Conservation (phyloP, 2,888 invertebrate genomes). For the Calephelis perditalis region DNA sequence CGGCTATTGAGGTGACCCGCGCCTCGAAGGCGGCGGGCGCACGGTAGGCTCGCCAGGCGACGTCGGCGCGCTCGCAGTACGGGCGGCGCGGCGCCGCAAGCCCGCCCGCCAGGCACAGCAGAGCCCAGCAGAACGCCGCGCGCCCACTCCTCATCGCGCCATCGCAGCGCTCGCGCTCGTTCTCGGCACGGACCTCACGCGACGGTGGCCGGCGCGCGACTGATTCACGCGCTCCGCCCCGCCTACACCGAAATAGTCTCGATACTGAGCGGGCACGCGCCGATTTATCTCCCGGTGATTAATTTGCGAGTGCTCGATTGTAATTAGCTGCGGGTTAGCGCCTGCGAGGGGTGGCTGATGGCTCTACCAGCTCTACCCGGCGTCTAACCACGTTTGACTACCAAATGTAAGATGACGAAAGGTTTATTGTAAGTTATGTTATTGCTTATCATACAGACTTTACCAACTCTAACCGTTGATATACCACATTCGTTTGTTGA, state of each 20-base stretch:
- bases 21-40: slow-evolving; percentile 73
- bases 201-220: slow-evolving; percentile 72
- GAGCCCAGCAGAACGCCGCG: slow-evolving; percentile 71
- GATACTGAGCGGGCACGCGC: slow-evolving; percentile 45
- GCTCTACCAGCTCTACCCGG: slow-evolving; percentile 19
- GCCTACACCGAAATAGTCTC: slow-evolving; percentile 67
- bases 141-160: slow-evolving; percentile 74
- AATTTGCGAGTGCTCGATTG: slow-evolving; percentile 56
- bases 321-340: slow-evolving; percentile 47
- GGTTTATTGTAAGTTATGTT: no score
- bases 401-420: not conserved
- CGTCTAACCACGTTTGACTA: not conserved
- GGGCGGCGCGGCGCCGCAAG: slow-evolving; percentile 56
- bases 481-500: no score
- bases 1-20: slow-evolving; percentile 63
- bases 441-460: no score
- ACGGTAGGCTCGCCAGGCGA: slow-evolving; percentile 73
- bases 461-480: no score
- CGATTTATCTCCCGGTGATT: slow-evolving; percentile 62
- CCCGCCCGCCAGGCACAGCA: slow-evolving; percentile 54
- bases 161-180: slow-evolving; percentile 54
- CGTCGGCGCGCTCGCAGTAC: slow-evolving; percentile 75
- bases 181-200: slow-evolving; percentile 44
- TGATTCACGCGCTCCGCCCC: slow-evolving; percentile 46
- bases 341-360: slow-evolving; percentile 21